Percentiles rank a stretch among this genome's conserved stretches.
Conservation (phyloP, 2,888 invertebrate genomes). For the Proisotoma minuta region DNA sequence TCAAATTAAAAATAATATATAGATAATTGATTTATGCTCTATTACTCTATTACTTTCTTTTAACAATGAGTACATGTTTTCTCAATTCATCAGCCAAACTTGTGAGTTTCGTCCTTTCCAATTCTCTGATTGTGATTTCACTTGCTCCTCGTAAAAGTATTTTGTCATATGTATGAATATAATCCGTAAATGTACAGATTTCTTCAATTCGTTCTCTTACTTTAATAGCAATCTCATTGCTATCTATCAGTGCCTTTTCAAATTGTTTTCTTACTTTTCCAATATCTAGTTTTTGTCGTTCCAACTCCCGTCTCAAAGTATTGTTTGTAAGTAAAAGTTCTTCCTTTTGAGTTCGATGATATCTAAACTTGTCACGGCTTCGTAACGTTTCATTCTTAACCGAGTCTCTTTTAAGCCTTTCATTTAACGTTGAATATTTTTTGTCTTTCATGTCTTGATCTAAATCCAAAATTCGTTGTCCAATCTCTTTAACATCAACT, state of each 20-base stretch:
- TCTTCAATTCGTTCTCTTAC: slow-evolving; percentile 40
- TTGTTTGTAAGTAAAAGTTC: slow-evolving; percentile 36
- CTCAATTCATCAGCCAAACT: slow-evolving; percentile 33
- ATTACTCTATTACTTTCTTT: slow-evolving; percentile 36
- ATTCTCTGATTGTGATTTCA: slow-evolving; percentile 35
- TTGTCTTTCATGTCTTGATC: slow-evolving; percentile 19
- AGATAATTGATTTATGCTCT: neutral
- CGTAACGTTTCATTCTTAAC: slow-evolving; percentile 37
- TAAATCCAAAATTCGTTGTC: neutral
- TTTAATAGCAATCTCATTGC: slow-evolving; percentile 30
- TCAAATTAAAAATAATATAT: neutral
- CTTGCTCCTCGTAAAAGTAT: slow-evolving; percentile 36
- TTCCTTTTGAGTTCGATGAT: slow-evolving; percentile 29
- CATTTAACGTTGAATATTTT: slow-evolving; percentile 40
- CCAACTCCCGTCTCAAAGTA: slow-evolving; percentile 32
- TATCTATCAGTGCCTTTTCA: slow-evolving; percentile 25
- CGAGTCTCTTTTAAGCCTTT: slow-evolving; percentile 37
- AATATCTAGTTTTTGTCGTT: slow-evolving; percentile 32
- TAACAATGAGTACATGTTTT: slow-evolving; percentile 39
- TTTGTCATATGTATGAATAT: slow-evolving; percentile 36
- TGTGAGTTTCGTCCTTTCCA: slow-evolving; percentile 36
- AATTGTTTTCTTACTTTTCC: slow-evolving; percentile 25
- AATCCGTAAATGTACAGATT: slow-evolving; percentile 40
- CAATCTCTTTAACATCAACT: neutral
- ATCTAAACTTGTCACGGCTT: slow-evolving; percentile 33